Evolutionary conservation across 2,113 vertebrate species (phyloP).

Genomic region (Carettochelys insculpta): DNA sequence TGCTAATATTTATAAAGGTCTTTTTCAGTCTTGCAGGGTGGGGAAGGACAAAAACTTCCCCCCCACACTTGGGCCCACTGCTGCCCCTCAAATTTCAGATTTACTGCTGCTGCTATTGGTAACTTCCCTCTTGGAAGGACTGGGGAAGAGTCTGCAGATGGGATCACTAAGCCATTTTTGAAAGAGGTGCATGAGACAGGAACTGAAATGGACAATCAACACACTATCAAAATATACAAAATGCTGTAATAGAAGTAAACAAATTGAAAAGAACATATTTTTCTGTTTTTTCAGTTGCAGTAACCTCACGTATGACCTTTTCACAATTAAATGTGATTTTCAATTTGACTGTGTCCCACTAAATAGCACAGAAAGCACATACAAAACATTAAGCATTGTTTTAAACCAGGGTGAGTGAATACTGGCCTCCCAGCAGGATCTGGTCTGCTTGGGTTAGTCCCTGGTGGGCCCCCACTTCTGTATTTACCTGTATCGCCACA

Average conservation of each 20-base stretch:
- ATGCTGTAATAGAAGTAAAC: neutral
- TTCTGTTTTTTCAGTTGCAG: neutral
- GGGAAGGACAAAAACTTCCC: neutral
- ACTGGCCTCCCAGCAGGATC: no score
- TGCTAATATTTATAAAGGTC: neutral
- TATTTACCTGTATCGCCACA: no score
- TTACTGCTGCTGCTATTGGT: neutral
- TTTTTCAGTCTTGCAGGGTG: neutral
- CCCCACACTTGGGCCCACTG: neutral
- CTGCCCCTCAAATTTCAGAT: neutral
- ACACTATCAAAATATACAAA: neutral
- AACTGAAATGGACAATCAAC: neutral
- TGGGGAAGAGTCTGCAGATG: neutral
- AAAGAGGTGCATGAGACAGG: neutral
- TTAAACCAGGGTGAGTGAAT: no score
- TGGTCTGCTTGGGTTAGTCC: no score
- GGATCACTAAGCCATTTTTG: neutral
- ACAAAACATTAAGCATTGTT: neutral
- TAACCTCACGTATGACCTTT: neutral
- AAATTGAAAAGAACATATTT: neutral
- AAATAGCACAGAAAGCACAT: neutral
- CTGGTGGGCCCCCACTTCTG: no score
- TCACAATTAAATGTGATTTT: neutral
- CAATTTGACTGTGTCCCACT: neutral
- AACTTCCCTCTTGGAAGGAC: no score